Evolutionary conservation across 2,797 vertebrate species (phyloP).

Genomic region (Cottoperca gobio): DNA sequence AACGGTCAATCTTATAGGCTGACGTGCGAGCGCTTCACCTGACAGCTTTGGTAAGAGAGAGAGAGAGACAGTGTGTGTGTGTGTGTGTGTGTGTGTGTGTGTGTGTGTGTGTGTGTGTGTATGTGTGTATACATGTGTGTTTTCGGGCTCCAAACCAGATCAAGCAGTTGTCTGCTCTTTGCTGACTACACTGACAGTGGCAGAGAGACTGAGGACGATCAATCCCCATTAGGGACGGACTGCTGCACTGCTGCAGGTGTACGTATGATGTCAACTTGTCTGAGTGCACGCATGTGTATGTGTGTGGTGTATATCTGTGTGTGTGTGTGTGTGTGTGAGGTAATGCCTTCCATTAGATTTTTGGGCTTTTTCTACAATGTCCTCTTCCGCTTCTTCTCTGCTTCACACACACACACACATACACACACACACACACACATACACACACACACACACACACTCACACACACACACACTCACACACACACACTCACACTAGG

Average conservation of each 20-base stretch:
- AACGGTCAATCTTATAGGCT: conserved; percentile 52
- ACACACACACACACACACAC: conserved; percentile 13
- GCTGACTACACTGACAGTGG: conserved; percentile 31
- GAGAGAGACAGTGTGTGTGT: no score
- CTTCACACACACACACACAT: no score
- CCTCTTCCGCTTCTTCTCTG: not conserved
- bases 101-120: conserved; percentile 29
- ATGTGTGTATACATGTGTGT: conserved; percentile 25
- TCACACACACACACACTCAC: not conserved
- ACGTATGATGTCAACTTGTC: conserved; percentile 18
- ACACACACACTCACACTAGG: conserved; percentile 14
- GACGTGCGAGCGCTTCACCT: conserved; percentile 15
- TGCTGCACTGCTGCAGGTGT: conserved; percentile 53
- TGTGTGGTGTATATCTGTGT: not conserved
- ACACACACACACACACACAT: no score
- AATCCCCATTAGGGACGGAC: conserved; percentile 61
- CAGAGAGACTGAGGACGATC: conserved; percentile 47
- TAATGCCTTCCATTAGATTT: conserved; percentile 18
- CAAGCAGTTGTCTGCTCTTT: conserved; percentile 44
- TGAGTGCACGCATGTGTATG: not conserved
- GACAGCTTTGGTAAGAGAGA: conserved; percentile 23
- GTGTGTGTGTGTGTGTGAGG: not conserved
- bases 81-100: no score
- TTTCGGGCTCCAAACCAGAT: conserved; percentile 43
- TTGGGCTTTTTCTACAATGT: not conserved